These are phyloP conservation scores for Macheiramphus alcinus DNA, from an alignment of 2,113 vertebrate species.

Conservation along the genomic window DNA sequence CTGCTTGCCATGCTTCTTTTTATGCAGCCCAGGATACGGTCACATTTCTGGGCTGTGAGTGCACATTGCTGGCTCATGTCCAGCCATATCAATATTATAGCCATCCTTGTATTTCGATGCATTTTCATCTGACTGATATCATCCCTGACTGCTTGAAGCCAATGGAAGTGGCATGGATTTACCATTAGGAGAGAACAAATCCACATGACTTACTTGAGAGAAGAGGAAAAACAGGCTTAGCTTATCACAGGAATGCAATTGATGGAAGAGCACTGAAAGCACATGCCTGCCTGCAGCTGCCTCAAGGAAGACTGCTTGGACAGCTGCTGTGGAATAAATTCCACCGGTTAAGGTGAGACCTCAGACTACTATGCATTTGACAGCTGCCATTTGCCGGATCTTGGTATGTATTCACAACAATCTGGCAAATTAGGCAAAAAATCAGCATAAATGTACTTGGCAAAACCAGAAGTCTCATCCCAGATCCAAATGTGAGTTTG, in stretches of 20 bases:
- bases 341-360: background rate
- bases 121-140: background rate
- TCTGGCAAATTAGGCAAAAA: background rate
- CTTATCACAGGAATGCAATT: background rate
- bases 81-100: background rate
- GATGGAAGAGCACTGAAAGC: background rate
- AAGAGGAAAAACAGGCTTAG: background rate
- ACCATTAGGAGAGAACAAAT: background rate
- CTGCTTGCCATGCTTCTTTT: background rate
- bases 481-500: slow-evolving; percentile 48
- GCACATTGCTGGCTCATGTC: background rate
- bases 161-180: background rate
- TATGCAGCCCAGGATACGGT: background rate
- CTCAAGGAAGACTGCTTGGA: background rate
- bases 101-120: background rate
- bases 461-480: slow-evolving; percentile 35
- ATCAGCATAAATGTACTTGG: slow-evolving; percentile 30
- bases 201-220: background rate
- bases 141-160: background rate
- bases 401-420: background rate
- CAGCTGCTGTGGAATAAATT: background rate
- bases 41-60: background rate
- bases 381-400: background rate
- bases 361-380: background rate
- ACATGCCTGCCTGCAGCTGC: background rate